Conservation (phyloP, 1,140 invertebrate genomes). For the Pseudoatta argentina region DNA sequence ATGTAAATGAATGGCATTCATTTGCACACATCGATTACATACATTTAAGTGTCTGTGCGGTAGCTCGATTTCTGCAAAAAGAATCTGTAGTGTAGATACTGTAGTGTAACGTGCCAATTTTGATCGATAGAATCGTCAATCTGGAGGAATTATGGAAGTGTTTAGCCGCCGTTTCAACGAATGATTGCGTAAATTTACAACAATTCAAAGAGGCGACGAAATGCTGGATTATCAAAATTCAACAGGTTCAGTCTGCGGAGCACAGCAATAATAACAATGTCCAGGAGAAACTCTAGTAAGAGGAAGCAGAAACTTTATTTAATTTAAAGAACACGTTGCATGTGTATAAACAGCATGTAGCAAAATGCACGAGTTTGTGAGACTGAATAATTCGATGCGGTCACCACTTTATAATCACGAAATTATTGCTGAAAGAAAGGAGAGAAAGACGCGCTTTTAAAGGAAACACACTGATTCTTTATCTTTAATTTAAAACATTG, state of each 20-base stretch:
- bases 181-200: slow-evolving; percentile 14
- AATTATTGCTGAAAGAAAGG: neutral
- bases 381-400: neutral
- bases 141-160: slow-evolving; percentile 36
- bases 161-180: neutral
- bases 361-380: neutral
- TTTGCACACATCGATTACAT: neutral
- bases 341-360: neutral
- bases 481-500: neutral
- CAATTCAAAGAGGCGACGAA: slow-evolving; percentile 51
- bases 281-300: slow-evolving; percentile 28
- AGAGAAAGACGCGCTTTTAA: neutral
- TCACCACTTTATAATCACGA: neutral
- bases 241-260: neutral
- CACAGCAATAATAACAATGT: neutral
- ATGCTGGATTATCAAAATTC: slow-evolving; percentile 18
- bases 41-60: neutral
- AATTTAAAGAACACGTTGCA: neutral
- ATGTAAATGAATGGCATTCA: neutral
- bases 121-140: slow-evolving; percentile 20
- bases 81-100: neutral
- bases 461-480: neutral
- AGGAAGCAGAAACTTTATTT: neutral
- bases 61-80: neutral
- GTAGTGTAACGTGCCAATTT: neutral